A percentile compares a stretch with the other conserved stretches of the same genome.
Conservation (phyloP, 2,888 invertebrate genomes). For the Lithophane semibrunnea region DNA sequence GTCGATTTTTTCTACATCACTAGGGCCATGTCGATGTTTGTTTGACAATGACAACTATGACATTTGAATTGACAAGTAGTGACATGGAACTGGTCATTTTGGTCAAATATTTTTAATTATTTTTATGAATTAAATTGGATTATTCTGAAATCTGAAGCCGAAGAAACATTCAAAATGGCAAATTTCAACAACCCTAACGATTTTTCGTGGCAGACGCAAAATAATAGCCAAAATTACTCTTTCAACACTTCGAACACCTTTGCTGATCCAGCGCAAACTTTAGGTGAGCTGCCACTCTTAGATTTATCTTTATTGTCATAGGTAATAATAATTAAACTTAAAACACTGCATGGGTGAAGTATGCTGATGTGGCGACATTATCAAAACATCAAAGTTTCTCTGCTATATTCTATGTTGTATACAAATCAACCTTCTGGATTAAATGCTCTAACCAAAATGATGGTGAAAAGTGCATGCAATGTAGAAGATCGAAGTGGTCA, state of each 20-base stretch:
- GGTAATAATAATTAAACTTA: neutral
- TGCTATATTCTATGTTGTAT: neutral
- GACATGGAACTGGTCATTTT: conserved; percentile 59
- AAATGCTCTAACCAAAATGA: neutral
- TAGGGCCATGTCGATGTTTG: neutral
- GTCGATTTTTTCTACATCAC: conserved; percentile 18
- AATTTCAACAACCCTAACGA: conserved; percentile 85
- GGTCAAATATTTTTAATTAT: conserved; percentile 29
- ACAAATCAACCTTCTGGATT: neutral
- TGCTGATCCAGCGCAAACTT: conserved; percentile 84
- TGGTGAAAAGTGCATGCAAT: neutral
- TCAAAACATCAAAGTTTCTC: neutral
- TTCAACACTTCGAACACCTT: conserved; percentile 88
- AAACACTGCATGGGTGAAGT: neutral
- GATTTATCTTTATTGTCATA: conserved; percentile 4
- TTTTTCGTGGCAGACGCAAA: conserved; percentile 85
- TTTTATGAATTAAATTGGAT: conserved; percentile 24
- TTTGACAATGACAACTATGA: conserved; percentile 39
- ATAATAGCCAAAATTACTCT: conserved; percentile 85
- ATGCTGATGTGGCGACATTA: neutral
- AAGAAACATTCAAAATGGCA: conserved; percentile 75
- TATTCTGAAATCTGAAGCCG: conserved; percentile 18
- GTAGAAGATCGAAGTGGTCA: no score
- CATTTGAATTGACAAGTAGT: conserved; percentile 38
- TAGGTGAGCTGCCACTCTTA: conserved; percentile 76